phyloP scores from a whole-genome alignment of 2,888 invertebrate genomes.

The Iselma pallidipennis region DNA sequence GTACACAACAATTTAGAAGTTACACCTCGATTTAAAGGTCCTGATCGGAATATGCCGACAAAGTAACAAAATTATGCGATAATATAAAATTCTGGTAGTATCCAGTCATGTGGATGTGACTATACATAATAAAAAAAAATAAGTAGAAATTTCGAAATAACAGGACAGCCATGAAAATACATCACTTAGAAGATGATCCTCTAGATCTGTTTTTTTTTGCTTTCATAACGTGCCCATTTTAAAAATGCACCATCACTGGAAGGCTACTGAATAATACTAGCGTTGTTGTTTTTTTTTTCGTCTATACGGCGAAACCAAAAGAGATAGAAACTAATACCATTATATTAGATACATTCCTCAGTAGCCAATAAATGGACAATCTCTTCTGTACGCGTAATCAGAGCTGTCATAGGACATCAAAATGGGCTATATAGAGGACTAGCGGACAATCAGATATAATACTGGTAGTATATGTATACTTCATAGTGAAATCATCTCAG shows the following conservation, averaged over 20 bases:
- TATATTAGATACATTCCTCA: constrained; percentile 22
- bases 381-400: constrained; percentile 25
- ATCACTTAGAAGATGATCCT: not conserved
- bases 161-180: no score
- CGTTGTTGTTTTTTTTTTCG: constrained; percentile 2
- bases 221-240: not conserved
- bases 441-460: constrained; percentile 14
- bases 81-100: not conserved
- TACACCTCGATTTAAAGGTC: not conserved
- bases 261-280: constrained; percentile 3
- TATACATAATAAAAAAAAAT: not conserved
- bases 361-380: constrained; percentile 25
- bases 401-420: constrained; percentile 28
- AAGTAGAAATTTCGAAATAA: not conserved
- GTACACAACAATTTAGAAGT: not conserved
- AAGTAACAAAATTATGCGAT: not conserved
- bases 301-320: not conserved
- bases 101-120: not conserved
- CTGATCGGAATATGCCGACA: not conserved
- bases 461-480: no score
- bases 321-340: not conserved
- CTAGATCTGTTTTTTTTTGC: no score
- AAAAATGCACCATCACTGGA: not conserved
- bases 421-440: constrained; percentile 7
- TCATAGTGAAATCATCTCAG: constrained; percentile 18